phyloP scores from a whole-genome alignment of 53 echinoderm and acorn worm species.

The Astropecten irregularis region DNA sequence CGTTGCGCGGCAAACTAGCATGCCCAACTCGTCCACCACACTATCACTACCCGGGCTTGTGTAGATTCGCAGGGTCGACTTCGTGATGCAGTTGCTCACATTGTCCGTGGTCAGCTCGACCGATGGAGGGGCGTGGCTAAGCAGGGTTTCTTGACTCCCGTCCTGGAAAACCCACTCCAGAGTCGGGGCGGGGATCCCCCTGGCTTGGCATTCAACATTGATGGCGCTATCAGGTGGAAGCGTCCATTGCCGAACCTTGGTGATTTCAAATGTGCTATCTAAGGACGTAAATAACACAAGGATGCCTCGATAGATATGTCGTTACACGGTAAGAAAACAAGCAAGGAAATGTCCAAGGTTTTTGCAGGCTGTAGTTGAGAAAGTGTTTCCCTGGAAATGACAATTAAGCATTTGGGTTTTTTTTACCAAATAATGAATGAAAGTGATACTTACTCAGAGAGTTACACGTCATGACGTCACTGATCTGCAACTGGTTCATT shows the following conservation, averaged over 20 bases:
- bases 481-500: not conserved
- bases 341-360: too few relatives aligned
- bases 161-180: constrained; percentile 1
- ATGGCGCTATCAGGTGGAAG: constrained; percentile 10
- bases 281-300: not conserved
- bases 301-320: too few relatives aligned
- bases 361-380: too few relatives aligned
- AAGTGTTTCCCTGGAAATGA: too few relatives aligned
- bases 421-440: too few relatives aligned
- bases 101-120: not conserved
- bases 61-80: constrained; percentile 1
- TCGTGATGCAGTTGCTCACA: not conserved
- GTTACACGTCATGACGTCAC: not conserved
- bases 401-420: too few relatives aligned
- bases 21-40: not conserved
- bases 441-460: constrained; percentile 1
- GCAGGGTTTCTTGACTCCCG: not conserved
- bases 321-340: too few relatives aligned
- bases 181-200: constrained; percentile 4
- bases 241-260: not conserved
- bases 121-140: not conserved
- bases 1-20: not conserved
- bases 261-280: constrained; percentile 9
- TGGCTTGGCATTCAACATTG: constrained; percentile 4
- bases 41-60: too few relatives aligned